Evolutionary conservation across 1,140 invertebrate genomes (phyloP), one percentile per base, ranked within the genome.

Genomic region (Parapsyche elsis): DNA sequence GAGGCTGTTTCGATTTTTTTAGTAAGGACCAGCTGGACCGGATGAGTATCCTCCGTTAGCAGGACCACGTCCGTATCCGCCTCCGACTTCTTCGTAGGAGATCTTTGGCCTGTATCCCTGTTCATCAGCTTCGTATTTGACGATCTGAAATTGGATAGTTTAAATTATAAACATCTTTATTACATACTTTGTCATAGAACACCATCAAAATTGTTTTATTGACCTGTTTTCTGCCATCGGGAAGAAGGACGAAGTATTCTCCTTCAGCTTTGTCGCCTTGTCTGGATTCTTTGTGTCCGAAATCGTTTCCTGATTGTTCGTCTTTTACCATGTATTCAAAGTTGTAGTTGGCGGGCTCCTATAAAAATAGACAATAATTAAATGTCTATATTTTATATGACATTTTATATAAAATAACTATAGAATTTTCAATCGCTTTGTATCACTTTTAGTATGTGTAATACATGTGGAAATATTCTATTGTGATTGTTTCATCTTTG

Each of bases 91-190:
- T 85, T 93, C 92, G 84, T 94, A 94, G 26, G 91, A 91, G 84
- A 96, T 93, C 83, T 91, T 92, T 0, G 94, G 94, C 84, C 93
- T 93, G 88, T 94, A 96, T 21, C 94, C 95, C 64, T 92, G 89
- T 82, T 91, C 90, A 82, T 95, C 93, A 10, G 94, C 94, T 84
- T 92, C 91, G 86, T 96, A 96, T 82, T 93, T 92, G 0, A 96
- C 94, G 73, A 93, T 90, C 89, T 92, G 88, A 53, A 71, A 53
- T 53, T 79, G 1, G 2, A 7, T 38, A 4, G 1, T 4, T 38
- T 38, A 7, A 38, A 38, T 38, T 38, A 38, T 38, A 38, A 38
- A 38, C 7, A 38, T 38, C 7, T 7, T 7, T 7, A 38, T 26
- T 67, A 26, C 1, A 26, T 16, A 24, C 57, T 57, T 16, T n/a